Percentiles rank a stretch among this genome's conserved stretches.
Evolutionary conservation across 2,797 vertebrate genomes (phyloP).

Genomic region (Lagodon rhomboides): DNA sequence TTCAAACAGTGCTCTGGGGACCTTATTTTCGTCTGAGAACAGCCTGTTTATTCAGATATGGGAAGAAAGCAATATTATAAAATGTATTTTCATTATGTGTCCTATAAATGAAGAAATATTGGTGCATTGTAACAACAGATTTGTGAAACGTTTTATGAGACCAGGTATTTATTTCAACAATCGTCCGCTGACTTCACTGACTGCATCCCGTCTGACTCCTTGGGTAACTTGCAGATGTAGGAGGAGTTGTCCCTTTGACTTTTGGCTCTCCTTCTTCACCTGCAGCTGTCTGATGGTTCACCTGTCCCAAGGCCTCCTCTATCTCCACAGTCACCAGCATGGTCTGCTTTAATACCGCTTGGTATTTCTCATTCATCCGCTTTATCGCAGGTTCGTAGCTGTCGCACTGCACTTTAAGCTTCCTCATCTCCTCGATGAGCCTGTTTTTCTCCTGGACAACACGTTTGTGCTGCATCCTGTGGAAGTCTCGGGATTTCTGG

Average conservation of each 20-base stretch:
- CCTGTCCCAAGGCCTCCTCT: conserved; percentile 84
- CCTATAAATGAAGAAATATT: too few relatives aligned
- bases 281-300: conserved; percentile 68
- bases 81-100: too few relatives aligned
- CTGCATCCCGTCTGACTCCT: conserved; percentile 67
- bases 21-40: too few relatives aligned
- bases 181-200: background rate
- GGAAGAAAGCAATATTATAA: too few relatives aligned
- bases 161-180: conserved; percentile 1
- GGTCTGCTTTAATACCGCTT: conserved; percentile 86
- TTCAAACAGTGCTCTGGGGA: too few relatives aligned
- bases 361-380: conserved; percentile 89
- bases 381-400: conserved; percentile 86
- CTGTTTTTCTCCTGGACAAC: conserved; percentile 89
- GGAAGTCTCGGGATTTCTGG: conserved; percentile 89
- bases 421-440: conserved; percentile 89
- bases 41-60: too few relatives aligned
- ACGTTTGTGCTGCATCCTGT: conserved; percentile 89
- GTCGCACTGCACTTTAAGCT: conserved; percentile 88
- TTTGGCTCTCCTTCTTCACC: conserved; percentile 7
- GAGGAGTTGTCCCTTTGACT: conserved; percentile 11
- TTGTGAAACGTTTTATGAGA: background rate
- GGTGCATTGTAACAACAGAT: too few relatives aligned
- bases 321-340: conserved; percentile 86
- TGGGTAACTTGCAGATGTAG: conserved; percentile 60